phyloP scores from a whole-genome alignment of 2,113 vertebrate species.

The Epinephelus lanceolatus region DNA sequence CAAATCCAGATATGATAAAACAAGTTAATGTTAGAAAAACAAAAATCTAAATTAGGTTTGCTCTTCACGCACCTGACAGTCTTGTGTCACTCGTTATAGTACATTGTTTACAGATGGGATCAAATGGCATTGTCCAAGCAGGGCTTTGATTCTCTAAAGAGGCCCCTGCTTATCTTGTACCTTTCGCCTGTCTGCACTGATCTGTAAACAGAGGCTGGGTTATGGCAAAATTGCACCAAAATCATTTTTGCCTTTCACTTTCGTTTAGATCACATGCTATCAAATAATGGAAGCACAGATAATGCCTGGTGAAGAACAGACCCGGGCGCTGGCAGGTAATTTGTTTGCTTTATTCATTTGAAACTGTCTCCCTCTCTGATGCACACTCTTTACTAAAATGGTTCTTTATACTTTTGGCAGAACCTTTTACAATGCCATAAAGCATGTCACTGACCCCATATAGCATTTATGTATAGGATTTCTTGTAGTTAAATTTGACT shows the following conservation, averaged over 20 bases:
- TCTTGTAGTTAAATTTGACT: neutral
- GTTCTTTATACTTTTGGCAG: constrained; percentile 4
- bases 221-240: constrained; percentile 28
- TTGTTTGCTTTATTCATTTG: constrained; percentile 62
- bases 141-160: constrained; percentile 36
- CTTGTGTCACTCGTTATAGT: neutral
- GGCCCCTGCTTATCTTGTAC: constrained; percentile 34
- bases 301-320: constrained; percentile 30
- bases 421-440: constrained; percentile 14
- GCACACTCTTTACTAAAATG: constrained; percentile 19
- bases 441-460: neutral
- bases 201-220: constrained; percentile 43
- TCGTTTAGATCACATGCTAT: constrained; percentile 53
- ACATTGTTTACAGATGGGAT: constrained; percentile 34
- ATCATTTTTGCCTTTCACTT: constrained; percentile 45
- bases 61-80: constrained; percentile 3
- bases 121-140: constrained; percentile 11
- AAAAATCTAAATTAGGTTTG: neutral
- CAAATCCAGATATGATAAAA: neutral
- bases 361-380: constrained; percentile 30
- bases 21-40: neutral
- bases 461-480: neutral
- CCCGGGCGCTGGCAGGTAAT: constrained; percentile 34
- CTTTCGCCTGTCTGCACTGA: constrained; percentile 1
- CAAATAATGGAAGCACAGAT: constrained; percentile 53